Percentiles rank a stretch among this genome's conserved stretches.
These are phyloP conservation scores for Podarcis raffonei DNA, from an alignment of 2,113 vertebrate species.

Conservation along the genomic window DNA sequence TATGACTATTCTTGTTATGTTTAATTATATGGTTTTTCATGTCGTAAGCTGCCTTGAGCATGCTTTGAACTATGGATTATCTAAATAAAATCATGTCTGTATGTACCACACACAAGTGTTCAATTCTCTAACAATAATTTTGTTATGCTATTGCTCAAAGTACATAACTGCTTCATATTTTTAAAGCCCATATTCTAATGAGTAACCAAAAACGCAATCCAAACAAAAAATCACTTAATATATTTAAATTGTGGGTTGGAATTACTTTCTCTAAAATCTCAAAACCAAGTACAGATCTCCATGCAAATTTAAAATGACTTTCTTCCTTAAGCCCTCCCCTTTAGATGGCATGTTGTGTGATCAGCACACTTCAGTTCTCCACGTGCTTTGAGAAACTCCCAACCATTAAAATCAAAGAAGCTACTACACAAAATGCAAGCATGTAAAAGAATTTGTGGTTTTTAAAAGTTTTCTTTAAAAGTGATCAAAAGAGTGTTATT, in stretches of 20 bases:
- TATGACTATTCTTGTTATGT: too few relatives aligned
- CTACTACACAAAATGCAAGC: neutral
- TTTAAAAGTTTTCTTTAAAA: neutral
- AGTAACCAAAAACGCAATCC: too few relatives aligned
- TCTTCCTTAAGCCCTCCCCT: neutral
- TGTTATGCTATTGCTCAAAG: neutral
- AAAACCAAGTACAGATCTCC: neutral
- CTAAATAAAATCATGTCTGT: too few relatives aligned
- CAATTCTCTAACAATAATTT: neutral
- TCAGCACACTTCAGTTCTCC: neutral
- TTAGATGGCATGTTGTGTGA: neutral
- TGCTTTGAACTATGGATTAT: too few relatives aligned
- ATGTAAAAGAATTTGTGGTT: neutral
- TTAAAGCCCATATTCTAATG: neutral
- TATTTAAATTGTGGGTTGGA: neutral
- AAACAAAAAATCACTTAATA: neutral
- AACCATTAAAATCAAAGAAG: neutral
- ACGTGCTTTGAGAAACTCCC: neutral
- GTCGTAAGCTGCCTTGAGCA: too few relatives aligned
- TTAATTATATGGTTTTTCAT: too few relatives aligned
- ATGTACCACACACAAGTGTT: neutral
- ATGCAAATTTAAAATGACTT: neutral
- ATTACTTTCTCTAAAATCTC: neutral
- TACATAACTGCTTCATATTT: neutral
- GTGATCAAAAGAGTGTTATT: neutral